A percentile compares a stretch with the other conserved stretches of the same genome.
Conservation (phyloP, 2,888 invertebrate genomes). For the Ceriagrion tenellum region DNA sequence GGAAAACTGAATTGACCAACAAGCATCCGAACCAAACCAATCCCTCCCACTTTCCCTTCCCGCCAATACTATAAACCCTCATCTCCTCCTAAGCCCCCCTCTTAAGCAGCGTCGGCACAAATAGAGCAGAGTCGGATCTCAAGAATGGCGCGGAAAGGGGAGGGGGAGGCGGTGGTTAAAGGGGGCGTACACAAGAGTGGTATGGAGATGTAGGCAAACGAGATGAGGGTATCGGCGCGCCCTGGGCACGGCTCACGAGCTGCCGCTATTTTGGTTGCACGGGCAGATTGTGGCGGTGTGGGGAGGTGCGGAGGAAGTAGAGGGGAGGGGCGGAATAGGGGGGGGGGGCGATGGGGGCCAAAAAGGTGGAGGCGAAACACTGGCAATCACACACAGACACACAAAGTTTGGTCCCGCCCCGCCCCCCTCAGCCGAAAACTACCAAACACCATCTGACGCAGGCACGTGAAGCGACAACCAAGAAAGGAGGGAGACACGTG, state of each 20-base stretch:
- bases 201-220: background rate
- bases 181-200: background rate
- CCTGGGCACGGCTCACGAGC: background rate
- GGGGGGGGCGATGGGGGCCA: background rate
- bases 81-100: background rate
- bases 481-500: background rate
- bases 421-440: background rate
- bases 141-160: constrained; percentile 5
- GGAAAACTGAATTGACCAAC: background rate
- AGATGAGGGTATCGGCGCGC: background rate
- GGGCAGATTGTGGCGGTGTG: background rate
- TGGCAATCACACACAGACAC: too few relatives aligned
- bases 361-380: background rate
- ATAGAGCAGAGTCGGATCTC: background rate
- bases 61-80: background rate
- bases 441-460: background rate
- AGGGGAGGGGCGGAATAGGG: background rate
- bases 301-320: background rate
- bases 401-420: too few relatives aligned
- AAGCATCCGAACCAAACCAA: too few relatives aligned
- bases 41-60: background rate
- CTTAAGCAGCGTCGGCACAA: background rate
- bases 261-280: background rate
- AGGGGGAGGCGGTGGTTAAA: background rate
- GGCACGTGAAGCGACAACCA: background rate